Evolutionary conservation across 2,113 vertebrate genomes (phyloP), one percentile per base, ranked within the genome.

Genomic region (Typhlomys cinereus): DNA sequence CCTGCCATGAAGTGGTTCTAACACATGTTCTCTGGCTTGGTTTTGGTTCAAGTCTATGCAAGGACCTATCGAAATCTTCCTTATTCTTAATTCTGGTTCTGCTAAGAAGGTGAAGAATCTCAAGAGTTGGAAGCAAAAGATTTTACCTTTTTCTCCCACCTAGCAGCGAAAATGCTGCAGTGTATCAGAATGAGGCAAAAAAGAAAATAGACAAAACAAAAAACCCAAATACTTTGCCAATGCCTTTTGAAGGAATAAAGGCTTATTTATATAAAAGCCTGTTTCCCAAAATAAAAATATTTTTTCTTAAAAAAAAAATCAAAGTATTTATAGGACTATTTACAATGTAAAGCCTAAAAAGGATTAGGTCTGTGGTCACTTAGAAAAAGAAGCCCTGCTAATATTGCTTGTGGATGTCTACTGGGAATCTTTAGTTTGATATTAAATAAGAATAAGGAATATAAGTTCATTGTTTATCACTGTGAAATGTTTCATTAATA

Each of bases 111-210:
- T 83, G 89, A 54, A 82, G 87, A 79, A 64, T 86, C 79, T 93
- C n/a, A 90, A 74, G 46, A 85, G 84, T 54, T 69, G 76, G n/a
- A 94, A 94, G 87, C 71, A 84, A 92, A 94, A 64, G 44, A 41
- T 17, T n/a, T 67, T 94, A 50, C 75, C 82, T 94, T 57, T 70
- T 36, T 59, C 71, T 57, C 76, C n/a, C 83, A 41, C 39, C 59
- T 84, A 67, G 74, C 90, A 94, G 89, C 85, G 88, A 84, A 93
- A 90, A 92, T 95, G 95, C 92, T 94, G 80, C 39, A 93, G 76
- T 54, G 76, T n/a, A 92, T 13, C 76, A 86, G 57, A 83, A 90
- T 29, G 29, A 85, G 39, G 50, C n/a, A 89, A 85, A 87, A 85
- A 78, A 11, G 62, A 29, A 79, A 85, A 52, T 80, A n/a, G n/a